Conservation (phyloP, 2,797 vertebrate genomes). For the Buphagus erythrorhynchus region DNA sequence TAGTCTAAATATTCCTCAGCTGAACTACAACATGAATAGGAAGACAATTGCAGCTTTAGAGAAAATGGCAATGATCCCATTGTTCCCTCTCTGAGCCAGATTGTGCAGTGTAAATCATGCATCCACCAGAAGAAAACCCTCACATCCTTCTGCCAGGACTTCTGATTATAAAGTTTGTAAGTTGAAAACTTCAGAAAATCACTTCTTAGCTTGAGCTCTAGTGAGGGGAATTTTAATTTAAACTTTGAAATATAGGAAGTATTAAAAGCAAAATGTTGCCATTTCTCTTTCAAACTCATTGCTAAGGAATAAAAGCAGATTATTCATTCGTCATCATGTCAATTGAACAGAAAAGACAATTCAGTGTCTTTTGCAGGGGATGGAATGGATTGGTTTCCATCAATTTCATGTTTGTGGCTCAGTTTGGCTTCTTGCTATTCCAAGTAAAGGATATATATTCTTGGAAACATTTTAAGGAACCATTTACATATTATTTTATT, state of each 20-base stretch:
- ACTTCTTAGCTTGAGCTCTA: not conserved
- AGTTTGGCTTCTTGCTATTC: not conserved
- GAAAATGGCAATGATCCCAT: not conserved
- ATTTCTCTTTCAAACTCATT: not conserved
- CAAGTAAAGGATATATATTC: not conserved
- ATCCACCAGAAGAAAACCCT: not conserved
- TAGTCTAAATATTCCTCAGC: slow-evolving; percentile 48
- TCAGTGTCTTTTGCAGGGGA: not conserved
- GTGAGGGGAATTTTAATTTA: not conserved
- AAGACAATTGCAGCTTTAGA: not conserved
- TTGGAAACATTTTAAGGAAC: not conserved
- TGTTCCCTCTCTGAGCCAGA: not conserved
- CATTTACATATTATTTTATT: not conserved
- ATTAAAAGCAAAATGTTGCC: not conserved
- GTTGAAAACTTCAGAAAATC: not conserved
- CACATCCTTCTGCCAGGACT: not conserved
- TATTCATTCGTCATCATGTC: not conserved
- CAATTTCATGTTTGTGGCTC: not conserved
- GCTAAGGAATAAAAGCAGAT: not conserved
- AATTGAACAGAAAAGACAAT: not conserved
- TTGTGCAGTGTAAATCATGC: not conserved
- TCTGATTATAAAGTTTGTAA: not conserved
- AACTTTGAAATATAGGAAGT: not conserved
- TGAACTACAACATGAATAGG: not conserved
- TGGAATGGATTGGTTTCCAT: not conserved